Percentiles rank a stretch among this genome's conserved stretches.
Conservation (phyloP, 2,888 invertebrate genomes). For the Ichneumoninae sp. region DNA sequence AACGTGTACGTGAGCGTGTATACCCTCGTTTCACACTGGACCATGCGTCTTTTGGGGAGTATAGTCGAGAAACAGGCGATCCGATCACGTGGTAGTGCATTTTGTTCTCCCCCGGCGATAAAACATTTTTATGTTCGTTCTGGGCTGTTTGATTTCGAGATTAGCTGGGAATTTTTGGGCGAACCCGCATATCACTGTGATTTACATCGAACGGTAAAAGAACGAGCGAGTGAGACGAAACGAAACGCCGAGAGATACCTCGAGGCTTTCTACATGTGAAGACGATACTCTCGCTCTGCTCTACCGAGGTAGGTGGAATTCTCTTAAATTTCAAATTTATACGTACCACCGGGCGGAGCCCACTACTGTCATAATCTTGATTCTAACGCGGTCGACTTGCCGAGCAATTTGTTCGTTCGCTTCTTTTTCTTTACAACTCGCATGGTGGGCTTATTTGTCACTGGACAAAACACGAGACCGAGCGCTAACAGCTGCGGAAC, state of each 20-base stretch:
- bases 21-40: constrained; percentile 48
- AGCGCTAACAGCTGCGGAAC: constrained; percentile 22
- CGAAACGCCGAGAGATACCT: constrained; percentile 35
- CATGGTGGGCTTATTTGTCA: constrained; percentile 83
- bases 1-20: constrained; percentile 32
- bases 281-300: constrained; percentile 52
- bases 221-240: constrained; percentile 65
- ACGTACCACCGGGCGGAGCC: constrained; percentile 67
- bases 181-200: constrained; percentile 84
- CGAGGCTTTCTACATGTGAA: constrained; percentile 63
- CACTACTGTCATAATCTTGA: constrained; percentile 83
- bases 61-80: constrained; percentile 68
- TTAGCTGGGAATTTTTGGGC: constrained; percentile 84
- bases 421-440: constrained; percentile 61
- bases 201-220: constrained; percentile 79
- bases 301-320: constrained; percentile 74
- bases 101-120: constrained; percentile 75
- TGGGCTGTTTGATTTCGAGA: constrained; percentile 83
- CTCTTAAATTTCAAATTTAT: constrained; percentile 85
- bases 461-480: constrained; percentile 34
- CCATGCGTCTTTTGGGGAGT: constrained; percentile 71
- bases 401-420: constrained; percentile 76
- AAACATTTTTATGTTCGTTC: constrained; percentile 83
- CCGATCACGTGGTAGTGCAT: constrained; percentile 67
- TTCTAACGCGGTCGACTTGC: constrained; percentile 79